A percentile compares a stretch with the other conserved stretches of the same genome.
These are phyloP conservation scores for Seriola aureovittata DNA, from an alignment of 2,113 vertebrate genomes.

Conservation along the genomic window DNA sequence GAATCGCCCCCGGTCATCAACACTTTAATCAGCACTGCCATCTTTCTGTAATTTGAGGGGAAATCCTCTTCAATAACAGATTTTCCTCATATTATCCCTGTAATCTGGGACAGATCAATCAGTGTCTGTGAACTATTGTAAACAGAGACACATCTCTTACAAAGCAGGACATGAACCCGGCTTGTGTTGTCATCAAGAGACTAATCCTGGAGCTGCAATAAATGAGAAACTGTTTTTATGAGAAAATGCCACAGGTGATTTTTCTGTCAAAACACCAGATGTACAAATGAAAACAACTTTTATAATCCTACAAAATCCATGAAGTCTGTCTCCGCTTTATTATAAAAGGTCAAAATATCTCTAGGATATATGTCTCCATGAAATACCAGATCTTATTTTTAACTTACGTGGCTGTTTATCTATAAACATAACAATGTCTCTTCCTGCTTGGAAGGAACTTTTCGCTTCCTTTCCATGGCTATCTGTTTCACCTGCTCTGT, in stretches of 20 bases:
- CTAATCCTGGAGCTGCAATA: conserved; percentile 23
- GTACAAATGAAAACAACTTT: conserved; percentile 4
- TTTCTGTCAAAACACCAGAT: conserved; percentile 23
- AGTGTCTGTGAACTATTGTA: conserved; percentile 42
- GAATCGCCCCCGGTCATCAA: conserved; percentile 32
- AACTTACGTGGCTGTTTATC: neutral
- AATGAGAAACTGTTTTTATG: neutral
- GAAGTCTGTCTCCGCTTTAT: neutral
- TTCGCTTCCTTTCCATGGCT: neutral
- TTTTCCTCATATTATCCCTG: conserved; percentile 44
- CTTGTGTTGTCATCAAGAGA: conserved; percentile 16
- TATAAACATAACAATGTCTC: neutral
- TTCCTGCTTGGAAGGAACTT: neutral
- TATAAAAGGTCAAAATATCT: neutral
- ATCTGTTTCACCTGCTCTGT: conserved; percentile 8
- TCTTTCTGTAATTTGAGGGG: conserved; percentile 53
- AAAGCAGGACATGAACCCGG: conserved; percentile 14
- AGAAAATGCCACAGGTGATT: conserved; percentile 12
- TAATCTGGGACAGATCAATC: conserved; percentile 49
- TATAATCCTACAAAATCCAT: conserved; percentile 12
- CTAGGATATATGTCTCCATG: neutral
- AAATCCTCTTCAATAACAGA: conserved; percentile 45
- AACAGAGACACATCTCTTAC: conserved; percentile 34
- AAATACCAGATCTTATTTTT: neutral
- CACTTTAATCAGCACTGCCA: conserved; percentile 51